Percentiles rank a stretch among this genome's conserved stretches.
phyloP scores from a whole-genome alignment of 2,888 invertebrate species.

The Teleogryllus oceanicus region DNA sequence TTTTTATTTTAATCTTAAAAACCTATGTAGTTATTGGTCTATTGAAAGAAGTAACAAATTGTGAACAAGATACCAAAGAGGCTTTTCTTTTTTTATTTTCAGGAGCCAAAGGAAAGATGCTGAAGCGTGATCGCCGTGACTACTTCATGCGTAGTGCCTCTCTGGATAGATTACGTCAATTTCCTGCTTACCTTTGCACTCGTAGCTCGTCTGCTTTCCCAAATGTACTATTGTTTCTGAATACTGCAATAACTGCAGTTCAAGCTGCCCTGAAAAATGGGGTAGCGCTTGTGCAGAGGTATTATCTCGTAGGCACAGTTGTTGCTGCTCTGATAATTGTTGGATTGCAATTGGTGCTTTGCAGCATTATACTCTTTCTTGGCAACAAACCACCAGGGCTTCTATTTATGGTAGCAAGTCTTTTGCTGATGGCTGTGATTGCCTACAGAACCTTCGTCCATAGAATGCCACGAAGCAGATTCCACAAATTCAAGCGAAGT shows the following conservation, averaged over 20 bases:
- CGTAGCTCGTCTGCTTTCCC: conserved; percentile 12
- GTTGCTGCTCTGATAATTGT: not conserved
- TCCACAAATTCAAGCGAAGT: not conserved
- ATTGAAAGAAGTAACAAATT: too few relatives aligned
- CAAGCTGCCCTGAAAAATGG: conserved; percentile 1
- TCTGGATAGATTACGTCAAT: conserved; percentile 11
- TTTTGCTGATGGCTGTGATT: conserved; percentile 12
- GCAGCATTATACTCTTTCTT: not conserved
- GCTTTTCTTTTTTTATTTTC: not conserved
- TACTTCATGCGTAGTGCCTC: conserved; percentile 6
- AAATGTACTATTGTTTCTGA: conserved; percentile 19
- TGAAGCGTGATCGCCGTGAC: not conserved
- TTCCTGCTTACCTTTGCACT: conserved; percentile 21
- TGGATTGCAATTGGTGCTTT: not conserved
- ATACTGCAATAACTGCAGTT: not conserved
- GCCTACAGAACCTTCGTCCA: conserved; percentile 6
- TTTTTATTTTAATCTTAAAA: too few relatives aligned
- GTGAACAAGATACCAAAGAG: too few relatives aligned
- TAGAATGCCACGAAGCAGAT: not conserved
- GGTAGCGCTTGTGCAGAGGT: not conserved
- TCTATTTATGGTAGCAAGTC: conserved; percentile 19
- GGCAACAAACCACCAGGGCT: conserved; percentile 18
- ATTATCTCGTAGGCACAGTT: not conserved
- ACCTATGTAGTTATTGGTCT: too few relatives aligned
- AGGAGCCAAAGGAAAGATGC: not conserved